A percentile compares a stretch with the other conserved stretches of the same genome.
Conservation (phyloP, 2,113 vertebrate genomes). For the Rynchops niger region DNA sequence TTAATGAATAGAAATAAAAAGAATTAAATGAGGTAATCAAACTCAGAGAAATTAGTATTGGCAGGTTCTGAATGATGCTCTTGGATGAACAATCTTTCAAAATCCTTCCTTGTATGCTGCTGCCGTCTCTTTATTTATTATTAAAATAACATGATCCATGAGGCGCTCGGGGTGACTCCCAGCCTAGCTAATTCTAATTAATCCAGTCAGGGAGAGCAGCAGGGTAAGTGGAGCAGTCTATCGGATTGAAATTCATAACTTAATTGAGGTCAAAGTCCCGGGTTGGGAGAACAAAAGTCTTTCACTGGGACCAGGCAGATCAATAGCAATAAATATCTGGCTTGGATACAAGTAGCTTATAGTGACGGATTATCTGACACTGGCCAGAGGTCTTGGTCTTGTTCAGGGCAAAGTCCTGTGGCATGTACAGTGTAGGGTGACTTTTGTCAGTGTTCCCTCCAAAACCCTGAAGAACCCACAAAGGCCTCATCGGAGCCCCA, state of each 20-base stretch:
- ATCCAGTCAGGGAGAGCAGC: slow-evolving; percentile 90
- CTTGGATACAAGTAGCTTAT: slow-evolving; percentile 85
- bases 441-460: slow-evolving; percentile 54
- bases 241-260: slow-evolving; percentile 99
- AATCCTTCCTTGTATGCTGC: slow-evolving; percentile 78
- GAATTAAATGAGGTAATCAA: slow-evolving; percentile 80
- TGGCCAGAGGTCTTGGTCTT: slow-evolving; percentile 79
- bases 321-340: slow-evolving; percentile 99
- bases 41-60: slow-evolving; percentile 85
- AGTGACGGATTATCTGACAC: slow-evolving; percentile 85
- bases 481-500: background rate
- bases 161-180: slow-evolving; percentile 83
- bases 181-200: slow-evolving; percentile 98
- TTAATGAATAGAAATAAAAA: slow-evolving; percentile 77
- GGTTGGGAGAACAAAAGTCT: slow-evolving; percentile 96
- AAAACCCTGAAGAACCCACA: slow-evolving; percentile 7
- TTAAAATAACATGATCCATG: slow-evolving; percentile 97
- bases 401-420: slow-evolving; percentile 69
- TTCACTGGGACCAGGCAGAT: slow-evolving; percentile 91
- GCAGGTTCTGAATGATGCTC: slow-evolving; percentile 83
- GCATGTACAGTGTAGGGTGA: slow-evolving; percentile 12
- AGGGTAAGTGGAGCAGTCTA: slow-evolving; percentile 95
- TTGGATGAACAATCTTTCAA: slow-evolving; percentile 82
- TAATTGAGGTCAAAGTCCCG: slow-evolving; percentile 99
- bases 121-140: slow-evolving; percentile 88